Base-by-base conservation (phyloP, 2,113 vertebrate genomes). In the Oceanites oceanicus region DNA sequence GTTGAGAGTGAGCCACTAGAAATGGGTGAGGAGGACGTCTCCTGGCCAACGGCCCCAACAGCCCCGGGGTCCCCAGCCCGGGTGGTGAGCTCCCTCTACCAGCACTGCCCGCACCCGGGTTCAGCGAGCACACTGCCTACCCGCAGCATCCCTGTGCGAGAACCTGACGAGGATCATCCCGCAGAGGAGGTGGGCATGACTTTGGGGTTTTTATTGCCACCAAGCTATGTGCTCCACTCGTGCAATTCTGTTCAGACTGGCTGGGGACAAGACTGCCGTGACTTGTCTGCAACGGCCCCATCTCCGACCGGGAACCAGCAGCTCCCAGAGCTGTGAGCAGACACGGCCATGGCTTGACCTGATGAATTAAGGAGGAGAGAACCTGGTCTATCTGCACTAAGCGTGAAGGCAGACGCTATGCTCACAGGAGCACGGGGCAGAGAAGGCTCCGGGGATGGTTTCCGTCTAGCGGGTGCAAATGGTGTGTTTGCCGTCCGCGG, bases 121-220 rank as follows among this genome's bases (percentile, higher is more conserved):
- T 17, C 45, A 30, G 67, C 1, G 4, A 79, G 21, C 6, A 5
- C 20, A 0, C 6, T 16, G 25, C 7, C 2, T 9, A 10, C 45
- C 49, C 34, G 32, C 40, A 38, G 30, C 67, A 18, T 5, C 68
- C 36, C 65, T 20, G 27, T 0, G 1, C 1, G 6, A 47, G 56
- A 20, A 26, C 29, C 18, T 2, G 50, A 17, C 2, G 4, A 49
- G 59, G 32, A 10, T 29, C 53, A 32, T 23, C 44, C 92, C 11
- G 1, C 19, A 6, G 44, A 6, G 0, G 30, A 11, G 29, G 38
- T 1, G 4, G 52, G 23, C 19, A 9, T 0, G 1, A 5, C 27
- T 73, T 22, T n/a, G 3, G 71, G 70, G 50, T 1, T 18, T 23
- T 65, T 75, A 14, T 27, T 63, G 81, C 29, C 50, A 15, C 34